phyloP scores from a whole-genome alignment of 2,888 invertebrate species.

The Diarsia mendica region DNA sequence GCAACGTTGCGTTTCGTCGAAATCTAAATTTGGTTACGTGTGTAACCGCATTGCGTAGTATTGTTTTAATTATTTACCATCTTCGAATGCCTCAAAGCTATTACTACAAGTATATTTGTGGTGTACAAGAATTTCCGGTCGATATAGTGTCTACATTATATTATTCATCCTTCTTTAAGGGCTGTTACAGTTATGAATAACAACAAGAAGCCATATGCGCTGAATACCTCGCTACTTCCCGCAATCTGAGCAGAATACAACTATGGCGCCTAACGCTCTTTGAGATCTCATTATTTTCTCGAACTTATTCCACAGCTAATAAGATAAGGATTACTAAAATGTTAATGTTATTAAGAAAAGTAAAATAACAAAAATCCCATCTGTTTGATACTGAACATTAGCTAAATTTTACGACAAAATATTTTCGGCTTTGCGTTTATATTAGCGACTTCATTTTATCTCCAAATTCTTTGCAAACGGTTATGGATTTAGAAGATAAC shows the following conservation, averaged over 20 bases:
- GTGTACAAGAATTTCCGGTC: conserved; percentile 5
- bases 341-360: conserved; percentile 4
- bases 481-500: conserved; percentile 53
- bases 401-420: conserved; percentile 53
- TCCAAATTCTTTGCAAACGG: conserved; percentile 38
- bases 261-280: conserved; percentile 40
- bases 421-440: conserved; percentile 37
- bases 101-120: too few relatives aligned
- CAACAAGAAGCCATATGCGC: conserved; percentile 37
- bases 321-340: conserved; percentile 21
- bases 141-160: neutral
- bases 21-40: conserved; percentile 39
- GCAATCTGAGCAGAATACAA: conserved; percentile 36
- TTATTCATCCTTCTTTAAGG: conserved; percentile 24
- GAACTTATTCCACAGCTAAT: conserved; percentile 12
- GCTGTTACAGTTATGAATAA: conserved; percentile 29
- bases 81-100: conserved; percentile 11
- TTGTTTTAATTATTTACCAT: conserved; percentile 37
- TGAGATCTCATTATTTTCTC: conserved; percentile 40
- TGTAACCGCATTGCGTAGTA: conserved; percentile 16
- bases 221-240: neutral
- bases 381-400: conserved; percentile 50
- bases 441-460: conserved; percentile 41
- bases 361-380: conserved; percentile 34
- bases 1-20: conserved; percentile 44